A percentile compares a stretch with the other conserved stretches of the same genome.
These are phyloP conservation scores for Adelphocoris suturalis DNA, from an alignment of 2,888 invertebrate species.

Conservation along the genomic window DNA sequence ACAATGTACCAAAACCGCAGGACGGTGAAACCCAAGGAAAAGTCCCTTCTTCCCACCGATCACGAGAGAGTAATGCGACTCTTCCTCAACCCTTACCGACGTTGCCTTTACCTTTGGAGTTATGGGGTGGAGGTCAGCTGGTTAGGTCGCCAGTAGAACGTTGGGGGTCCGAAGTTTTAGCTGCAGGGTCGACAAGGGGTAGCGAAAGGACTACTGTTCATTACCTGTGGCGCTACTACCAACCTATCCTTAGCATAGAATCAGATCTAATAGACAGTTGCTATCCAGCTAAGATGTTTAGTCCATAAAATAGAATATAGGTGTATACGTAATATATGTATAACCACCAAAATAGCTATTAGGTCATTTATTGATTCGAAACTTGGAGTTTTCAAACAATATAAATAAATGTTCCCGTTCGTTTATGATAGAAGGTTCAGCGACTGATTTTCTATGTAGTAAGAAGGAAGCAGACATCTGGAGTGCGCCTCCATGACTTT, in stretches of 20 bases:
- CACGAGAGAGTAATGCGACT: conserved; percentile 21
- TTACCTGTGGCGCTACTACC: neutral
- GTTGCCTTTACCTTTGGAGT: conserved; percentile 30
- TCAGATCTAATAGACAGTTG: conserved; percentile 5
- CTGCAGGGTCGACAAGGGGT: neutral
- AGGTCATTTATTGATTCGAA: too few species aligned
- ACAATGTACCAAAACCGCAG: conserved; percentile 35
- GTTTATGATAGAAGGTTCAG: too few species aligned
- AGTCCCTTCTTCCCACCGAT: conserved; percentile 5
- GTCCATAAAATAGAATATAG: neutral
- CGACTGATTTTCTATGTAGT: too few species aligned
- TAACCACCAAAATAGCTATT: too few species aligned
- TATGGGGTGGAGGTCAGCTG: neutral
- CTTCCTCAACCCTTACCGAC: conserved; percentile 10
- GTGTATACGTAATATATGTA: too few species aligned
- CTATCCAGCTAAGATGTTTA: neutral
- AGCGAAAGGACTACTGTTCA: neutral
- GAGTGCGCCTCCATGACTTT: too few species aligned
- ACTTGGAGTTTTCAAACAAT: too few species aligned
- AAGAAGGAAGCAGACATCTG: too few species aligned
- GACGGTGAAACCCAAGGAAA: neutral
- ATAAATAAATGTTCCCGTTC: too few species aligned
- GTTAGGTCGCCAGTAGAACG: neutral
- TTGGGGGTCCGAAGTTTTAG: neutral
- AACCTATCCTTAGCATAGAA: neutral